Conservation (phyloP, 2,797 vertebrate genomes). For the Artibeus lituratus region DNA sequence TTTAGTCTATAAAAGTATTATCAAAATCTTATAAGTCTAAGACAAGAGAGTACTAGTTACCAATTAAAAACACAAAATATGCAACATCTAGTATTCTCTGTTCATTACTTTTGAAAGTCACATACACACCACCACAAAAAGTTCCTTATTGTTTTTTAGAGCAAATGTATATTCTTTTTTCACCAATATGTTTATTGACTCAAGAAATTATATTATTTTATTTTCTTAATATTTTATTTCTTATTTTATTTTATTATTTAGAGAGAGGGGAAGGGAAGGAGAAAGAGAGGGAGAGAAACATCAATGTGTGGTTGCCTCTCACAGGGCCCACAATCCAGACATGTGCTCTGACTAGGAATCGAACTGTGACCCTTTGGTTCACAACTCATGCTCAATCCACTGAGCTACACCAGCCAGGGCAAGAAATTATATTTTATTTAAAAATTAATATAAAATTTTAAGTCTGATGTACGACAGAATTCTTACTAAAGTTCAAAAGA, state of each 20-base stretch:
- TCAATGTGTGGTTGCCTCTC: too few species aligned
- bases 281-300: too few species aligned
- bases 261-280: too few species aligned
- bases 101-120: not conserved
- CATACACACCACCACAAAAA: not conserved
- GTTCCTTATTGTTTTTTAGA: not conserved
- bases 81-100: not conserved
- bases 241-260: too few species aligned
- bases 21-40: not conserved
- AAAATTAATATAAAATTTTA: not conserved
- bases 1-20: not conserved
- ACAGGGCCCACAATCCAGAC: too few species aligned
- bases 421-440: not conserved
- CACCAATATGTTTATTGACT: not conserved
- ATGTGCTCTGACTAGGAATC: too few species aligned
- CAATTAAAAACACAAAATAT: not conserved
- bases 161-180: not conserved
- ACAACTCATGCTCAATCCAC: too few species aligned
- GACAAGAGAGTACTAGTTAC: not conserved
- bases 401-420: too few species aligned
- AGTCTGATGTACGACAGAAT: not conserved
- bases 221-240: too few species aligned
- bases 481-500: constrained; percentile 7
- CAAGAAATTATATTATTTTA: not conserved
- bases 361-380: too few species aligned